Evolutionary conservation across 2,888 invertebrate species (phyloP).

Genomic region (Ypsolopha scabrella): DNA sequence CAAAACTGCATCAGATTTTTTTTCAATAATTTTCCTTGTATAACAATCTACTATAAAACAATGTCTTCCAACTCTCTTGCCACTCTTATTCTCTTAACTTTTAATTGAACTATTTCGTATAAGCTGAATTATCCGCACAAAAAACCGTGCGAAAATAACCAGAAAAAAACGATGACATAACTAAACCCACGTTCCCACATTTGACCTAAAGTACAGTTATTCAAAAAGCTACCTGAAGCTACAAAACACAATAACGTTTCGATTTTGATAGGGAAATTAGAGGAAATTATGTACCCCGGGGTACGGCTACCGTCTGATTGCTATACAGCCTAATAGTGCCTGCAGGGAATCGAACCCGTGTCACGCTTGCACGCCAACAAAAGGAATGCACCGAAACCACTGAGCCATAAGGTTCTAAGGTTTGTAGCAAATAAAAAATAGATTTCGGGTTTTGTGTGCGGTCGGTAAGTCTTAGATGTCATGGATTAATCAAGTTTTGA

Average conservation of each 20-base stretch:
- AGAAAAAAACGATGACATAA: conserved; percentile 42
- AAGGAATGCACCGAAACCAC: conserved; percentile 19
- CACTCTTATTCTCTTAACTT: too few relatives aligned
- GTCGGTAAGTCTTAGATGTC: too few relatives aligned
- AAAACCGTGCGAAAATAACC: conserved; percentile 18
- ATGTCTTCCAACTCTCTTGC: too few relatives aligned
- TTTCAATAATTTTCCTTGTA: too few relatives aligned
- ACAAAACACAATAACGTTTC: conserved; percentile 47
- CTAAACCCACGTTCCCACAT: conserved; percentile 46
- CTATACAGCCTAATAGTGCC: conserved; percentile 64
- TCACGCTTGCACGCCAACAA: conserved; percentile 49
- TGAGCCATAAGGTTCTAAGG: too few relatives aligned
- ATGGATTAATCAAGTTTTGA: too few relatives aligned
- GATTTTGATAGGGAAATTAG: conserved; percentile 69
- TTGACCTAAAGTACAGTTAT: conserved; percentile 43
- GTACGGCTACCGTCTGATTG: conserved; percentile 59
- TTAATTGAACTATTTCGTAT: too few relatives aligned
- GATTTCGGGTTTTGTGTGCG: too few relatives aligned
- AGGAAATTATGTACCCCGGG: conserved; percentile 58
- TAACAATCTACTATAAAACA: too few relatives aligned
- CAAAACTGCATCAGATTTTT: too few relatives aligned
- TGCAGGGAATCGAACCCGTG: conserved; percentile 52
- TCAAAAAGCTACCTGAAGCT: not conserved
- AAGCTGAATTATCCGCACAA: too few relatives aligned
- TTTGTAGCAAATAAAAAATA: too few relatives aligned